Conservation (phyloP, 1,140 invertebrate genomes). For the Aphaenogaster ashmeadi region DNA sequence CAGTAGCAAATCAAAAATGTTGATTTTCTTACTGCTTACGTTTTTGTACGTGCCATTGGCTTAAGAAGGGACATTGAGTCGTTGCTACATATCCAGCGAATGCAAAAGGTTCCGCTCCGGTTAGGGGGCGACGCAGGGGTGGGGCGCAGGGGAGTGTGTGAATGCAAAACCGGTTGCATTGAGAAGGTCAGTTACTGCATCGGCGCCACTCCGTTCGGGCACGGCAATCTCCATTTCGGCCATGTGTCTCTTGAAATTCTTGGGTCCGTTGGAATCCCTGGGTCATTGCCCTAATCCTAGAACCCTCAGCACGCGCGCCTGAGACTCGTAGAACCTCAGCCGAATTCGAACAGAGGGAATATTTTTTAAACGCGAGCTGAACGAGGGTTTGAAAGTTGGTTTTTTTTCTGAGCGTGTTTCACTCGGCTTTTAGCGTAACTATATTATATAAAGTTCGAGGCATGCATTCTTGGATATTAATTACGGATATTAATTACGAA, state of each 20-base stretch:
- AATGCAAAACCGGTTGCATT: slow-evolving; percentile 70
- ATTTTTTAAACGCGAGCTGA: not conserved
- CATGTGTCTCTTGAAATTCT: not conserved
- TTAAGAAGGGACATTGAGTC: not conserved
- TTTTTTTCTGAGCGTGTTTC: not conserved
- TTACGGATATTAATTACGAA: not conserved
- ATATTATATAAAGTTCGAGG: not conserved
- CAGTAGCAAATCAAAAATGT: no score
- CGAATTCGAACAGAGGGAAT: not conserved
- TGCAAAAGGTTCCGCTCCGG: slow-evolving; percentile 27
- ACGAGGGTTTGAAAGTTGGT: not conserved
- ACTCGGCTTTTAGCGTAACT: not conserved
- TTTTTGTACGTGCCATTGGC: no score
- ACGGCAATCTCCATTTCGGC: slow-evolving; percentile 9
- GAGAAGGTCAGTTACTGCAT: slow-evolving; percentile 75
- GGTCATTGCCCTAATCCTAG: not conserved
- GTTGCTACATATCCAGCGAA: slow-evolving; percentile 34
- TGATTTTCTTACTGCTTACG: no score
- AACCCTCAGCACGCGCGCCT: not conserved
- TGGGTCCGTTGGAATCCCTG: no score
- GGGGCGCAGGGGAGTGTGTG: not conserved
- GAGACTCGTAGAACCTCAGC: not conserved
- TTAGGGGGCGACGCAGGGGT: not conserved
- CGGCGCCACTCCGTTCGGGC: slow-evolving; percentile 12
- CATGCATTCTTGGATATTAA: not conserved